Percentiles rank a stretch among this genome's conserved stretches.
Evolutionary conservation across 92 coral and sea anemone genomes (phyloP).

Genomic region (Paramuricea clavata): DNA sequence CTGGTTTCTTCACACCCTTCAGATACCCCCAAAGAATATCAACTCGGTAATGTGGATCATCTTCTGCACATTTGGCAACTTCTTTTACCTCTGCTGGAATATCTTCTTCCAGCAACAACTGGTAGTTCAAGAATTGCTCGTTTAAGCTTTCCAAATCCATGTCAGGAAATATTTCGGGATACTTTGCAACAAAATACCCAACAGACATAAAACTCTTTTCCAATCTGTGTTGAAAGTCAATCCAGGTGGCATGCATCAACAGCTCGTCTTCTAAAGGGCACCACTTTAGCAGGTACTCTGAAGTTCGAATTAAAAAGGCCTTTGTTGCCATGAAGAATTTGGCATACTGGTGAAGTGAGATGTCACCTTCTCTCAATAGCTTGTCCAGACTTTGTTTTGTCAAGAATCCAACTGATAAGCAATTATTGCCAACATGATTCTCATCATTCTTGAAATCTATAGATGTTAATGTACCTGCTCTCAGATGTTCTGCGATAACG

Average conservation of each 20-base stretch:
- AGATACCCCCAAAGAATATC: slow-evolving; percentile 52
- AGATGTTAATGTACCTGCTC: slow-evolving; percentile 15
- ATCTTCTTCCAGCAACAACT: slow-evolving; percentile 43
- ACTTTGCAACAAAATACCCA: slow-evolving; percentile 40
- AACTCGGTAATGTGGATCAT: slow-evolving; percentile 37
- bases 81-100: slow-evolving; percentile 37
- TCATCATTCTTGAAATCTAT: slow-evolving; percentile 11
- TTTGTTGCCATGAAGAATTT: slow-evolving; percentile 55
- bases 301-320: slow-evolving; percentile 46
- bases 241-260: slow-evolving; percentile 42
- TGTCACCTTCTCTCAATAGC: slow-evolving; percentile 36
- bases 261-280: slow-evolving; percentile 45
- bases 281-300: slow-evolving; percentile 43
- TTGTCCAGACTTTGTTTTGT: slow-evolving; percentile 11
- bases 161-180: slow-evolving; percentile 28
- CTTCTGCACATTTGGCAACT: slow-evolving; percentile 26
- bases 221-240: slow-evolving; percentile 39
- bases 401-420: slow-evolving; percentile 33
- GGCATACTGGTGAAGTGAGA: slow-evolving; percentile 10
- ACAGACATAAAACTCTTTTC: slow-evolving; percentile 36
- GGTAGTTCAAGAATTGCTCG: slow-evolving; percentile 53
- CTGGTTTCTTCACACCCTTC: slow-evolving; percentile 1
- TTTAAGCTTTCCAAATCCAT: slow-evolving; percentile 43
- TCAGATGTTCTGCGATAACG: slow-evolving; percentile 18
- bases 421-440: slow-evolving; percentile 31